phyloP scores from a whole-genome alignment of 2,797 vertebrate genomes.

The Clarias platycephalus region DNA sequence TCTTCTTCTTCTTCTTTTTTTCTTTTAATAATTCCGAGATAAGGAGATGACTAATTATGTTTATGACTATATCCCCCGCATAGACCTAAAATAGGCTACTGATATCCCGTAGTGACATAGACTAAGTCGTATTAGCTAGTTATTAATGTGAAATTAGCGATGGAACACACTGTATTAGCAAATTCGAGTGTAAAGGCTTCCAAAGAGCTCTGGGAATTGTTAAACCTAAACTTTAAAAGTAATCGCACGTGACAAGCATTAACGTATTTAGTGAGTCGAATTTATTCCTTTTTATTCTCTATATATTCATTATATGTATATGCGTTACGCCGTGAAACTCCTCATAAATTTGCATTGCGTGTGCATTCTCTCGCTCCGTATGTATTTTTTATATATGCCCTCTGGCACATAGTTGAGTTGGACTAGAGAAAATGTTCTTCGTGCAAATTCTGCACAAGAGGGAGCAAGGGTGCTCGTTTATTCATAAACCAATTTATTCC shows the following conservation, averaged over 20 bases:
- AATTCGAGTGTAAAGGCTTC: background rate
- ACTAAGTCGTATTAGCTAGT: background rate
- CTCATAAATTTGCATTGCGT: conserved; percentile 75
- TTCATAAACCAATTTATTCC: conserved; percentile 85
- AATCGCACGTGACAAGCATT: conserved; percentile 41
- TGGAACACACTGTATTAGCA: background rate
- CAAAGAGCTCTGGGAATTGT: background rate
- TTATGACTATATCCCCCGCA: background rate
- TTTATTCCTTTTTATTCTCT: conserved; percentile 49
- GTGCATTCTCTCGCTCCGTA: conserved; percentile 79
- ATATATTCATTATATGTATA: conserved; percentile 65
- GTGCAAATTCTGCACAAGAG: conserved; percentile 79
- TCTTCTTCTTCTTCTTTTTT: background rate
- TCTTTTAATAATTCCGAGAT: background rate
- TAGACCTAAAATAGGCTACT: background rate
- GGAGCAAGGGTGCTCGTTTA: conserved; percentile 78
- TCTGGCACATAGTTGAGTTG: conserved; percentile 81
- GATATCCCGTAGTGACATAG: background rate
- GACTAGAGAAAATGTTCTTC: conserved; percentile 72
- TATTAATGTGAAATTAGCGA: background rate
- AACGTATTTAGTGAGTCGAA: conserved; percentile 52
- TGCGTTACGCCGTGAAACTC: conserved; percentile 71
- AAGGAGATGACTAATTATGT: background rate
- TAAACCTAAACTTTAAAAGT: background rate
- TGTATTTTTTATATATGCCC: conserved; percentile 85